Evolutionary conservation across 35 echinoderm and acorn worm genomes (phyloP).

Genomic region (Heliocidaris tuberculata): DNA sequence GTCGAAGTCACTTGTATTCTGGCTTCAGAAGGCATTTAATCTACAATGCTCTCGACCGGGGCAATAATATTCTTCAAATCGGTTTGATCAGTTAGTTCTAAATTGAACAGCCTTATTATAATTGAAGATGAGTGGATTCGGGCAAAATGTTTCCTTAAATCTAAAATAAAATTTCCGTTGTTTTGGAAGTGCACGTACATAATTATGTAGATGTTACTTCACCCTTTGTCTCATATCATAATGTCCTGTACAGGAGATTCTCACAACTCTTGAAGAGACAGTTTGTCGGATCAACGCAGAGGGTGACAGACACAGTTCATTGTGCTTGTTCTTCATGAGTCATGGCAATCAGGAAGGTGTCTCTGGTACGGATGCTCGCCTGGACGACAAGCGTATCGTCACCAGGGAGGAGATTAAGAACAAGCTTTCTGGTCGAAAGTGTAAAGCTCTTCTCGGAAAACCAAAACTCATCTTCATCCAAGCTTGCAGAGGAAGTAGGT

Average conservation of each 20-base stretch:
- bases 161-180: no score
- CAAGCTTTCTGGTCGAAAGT: background rate
- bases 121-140: no score
- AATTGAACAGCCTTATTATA: no score
- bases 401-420: conserved; percentile 15
- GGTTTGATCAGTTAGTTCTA: no score
- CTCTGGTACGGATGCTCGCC: background rate
- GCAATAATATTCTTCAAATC: no score
- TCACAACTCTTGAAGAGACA: background rate
- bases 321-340: conserved; percentile 23
- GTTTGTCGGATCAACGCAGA: conserved; percentile 4
- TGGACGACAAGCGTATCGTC: background rate
- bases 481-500: conserved; percentile 30
- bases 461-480: conserved; percentile 36
- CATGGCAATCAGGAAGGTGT: conserved; percentile 20
- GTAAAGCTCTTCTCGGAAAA: conserved; percentile 16
- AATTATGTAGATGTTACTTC: no score
- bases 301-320: conserved; percentile 21
- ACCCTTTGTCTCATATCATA: no score
- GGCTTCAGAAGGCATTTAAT: background rate
- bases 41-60: background rate
- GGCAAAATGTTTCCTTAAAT: no score
- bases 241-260: background rate
- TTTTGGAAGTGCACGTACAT: no score
- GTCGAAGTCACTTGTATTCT: background rate